Conservation (phyloP, 2,888 invertebrate genomes). For the Notodonta dromedarius region DNA sequence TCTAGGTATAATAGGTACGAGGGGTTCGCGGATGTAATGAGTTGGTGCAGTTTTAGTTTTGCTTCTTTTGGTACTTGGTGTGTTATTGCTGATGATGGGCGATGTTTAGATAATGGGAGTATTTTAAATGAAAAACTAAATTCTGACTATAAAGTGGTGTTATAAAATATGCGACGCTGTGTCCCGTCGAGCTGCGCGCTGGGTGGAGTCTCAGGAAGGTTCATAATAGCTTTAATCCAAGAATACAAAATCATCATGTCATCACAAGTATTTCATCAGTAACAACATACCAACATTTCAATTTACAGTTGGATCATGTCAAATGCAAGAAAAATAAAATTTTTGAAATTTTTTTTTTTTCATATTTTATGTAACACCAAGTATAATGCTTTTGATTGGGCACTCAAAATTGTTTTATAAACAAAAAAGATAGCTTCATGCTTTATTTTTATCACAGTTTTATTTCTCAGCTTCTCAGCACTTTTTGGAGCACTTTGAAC, state of each 20-base stretch:
- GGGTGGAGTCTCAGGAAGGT: no score
- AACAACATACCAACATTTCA: conserved; percentile 22
- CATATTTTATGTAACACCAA: neutral
- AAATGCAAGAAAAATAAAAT: neutral
- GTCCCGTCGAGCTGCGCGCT: no score
- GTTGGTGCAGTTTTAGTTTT: conserved; percentile 56
- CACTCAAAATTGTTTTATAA: conserved; percentile 33
- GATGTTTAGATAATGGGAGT: neutral
- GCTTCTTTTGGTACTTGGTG: conserved; percentile 43
- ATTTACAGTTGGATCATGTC: conserved; percentile 6
- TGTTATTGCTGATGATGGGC: conserved; percentile 22
- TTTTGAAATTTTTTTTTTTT: no score
- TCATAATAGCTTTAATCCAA: neutral
- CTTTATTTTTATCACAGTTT: conserved; percentile 32
- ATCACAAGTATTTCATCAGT: conserved; percentile 18
- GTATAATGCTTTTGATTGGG: conserved; percentile 26
- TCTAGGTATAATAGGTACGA: conserved; percentile 92
- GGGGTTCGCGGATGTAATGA: conserved; percentile 84
- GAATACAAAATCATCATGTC: neutral
- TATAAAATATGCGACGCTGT: no score
- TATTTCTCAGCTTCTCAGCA: conserved; percentile 37
- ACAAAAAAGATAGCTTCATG: conserved; percentile 34
- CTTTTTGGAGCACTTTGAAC: conserved; percentile 20
- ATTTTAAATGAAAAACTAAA: no score
- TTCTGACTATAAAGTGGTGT: no score